Evolutionary conservation across 1,140 invertebrate species (phyloP).

Genomic region (Drosophila triauraria): DNA sequence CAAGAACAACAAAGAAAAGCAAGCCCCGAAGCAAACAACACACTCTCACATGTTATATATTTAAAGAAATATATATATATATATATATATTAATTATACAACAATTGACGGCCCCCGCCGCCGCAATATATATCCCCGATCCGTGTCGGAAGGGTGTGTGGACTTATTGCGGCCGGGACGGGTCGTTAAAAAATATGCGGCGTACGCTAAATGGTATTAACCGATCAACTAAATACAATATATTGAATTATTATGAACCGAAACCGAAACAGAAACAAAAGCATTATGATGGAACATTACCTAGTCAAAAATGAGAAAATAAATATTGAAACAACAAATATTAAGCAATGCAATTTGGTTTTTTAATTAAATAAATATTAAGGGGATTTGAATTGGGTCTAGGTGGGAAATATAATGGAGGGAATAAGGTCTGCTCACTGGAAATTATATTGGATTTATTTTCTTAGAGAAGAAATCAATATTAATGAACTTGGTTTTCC

Average conservation of each 20-base stretch:
- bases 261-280: slow-evolving; percentile 23
- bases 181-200: slow-evolving; percentile 15
- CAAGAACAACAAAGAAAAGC: slow-evolving; percentile 8
- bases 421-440: no score
- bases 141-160: neutral
- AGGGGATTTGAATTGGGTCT: neutral
- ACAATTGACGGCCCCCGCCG: neutral
- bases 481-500: no score
- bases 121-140: slow-evolving; percentile 4
- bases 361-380: neutral
- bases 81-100: slow-evolving; percentile 45
- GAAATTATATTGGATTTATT: no score
- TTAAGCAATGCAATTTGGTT: slow-evolving; percentile 48
- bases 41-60: slow-evolving; percentile 74
- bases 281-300: slow-evolving; percentile 69
- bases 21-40: slow-evolving; percentile 12
- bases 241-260: slow-evolving; percentile 60
- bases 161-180: slow-evolving; percentile 7
- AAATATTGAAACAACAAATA: slow-evolving; percentile 73
- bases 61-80: slow-evolving; percentile 42
- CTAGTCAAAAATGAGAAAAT: slow-evolving; percentile 80
- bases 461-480: no score
- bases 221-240: slow-evolving; percentile 69
- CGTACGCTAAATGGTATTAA: slow-evolving; percentile 62
- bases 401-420: neutral